phyloP scores from a whole-genome alignment of 2,888 invertebrate genomes.

The Spialia ferax region DNA sequence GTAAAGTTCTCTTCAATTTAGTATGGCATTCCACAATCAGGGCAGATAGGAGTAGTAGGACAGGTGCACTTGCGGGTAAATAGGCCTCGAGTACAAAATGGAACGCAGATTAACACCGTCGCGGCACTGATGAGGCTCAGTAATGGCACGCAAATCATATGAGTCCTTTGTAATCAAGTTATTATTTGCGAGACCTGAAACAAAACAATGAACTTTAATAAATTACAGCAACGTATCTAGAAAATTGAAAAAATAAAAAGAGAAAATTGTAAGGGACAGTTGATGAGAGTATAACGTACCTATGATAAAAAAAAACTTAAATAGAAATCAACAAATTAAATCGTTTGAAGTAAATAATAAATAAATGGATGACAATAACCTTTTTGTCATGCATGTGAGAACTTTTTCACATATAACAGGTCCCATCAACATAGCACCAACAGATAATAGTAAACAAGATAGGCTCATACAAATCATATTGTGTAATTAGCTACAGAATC shows the following conservation, averaged over 20 bases:
- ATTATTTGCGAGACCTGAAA: slow-evolving; percentile 43
- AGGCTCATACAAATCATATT: slow-evolving; percentile 30
- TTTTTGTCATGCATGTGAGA: slow-evolving; percentile 7
- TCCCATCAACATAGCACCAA: slow-evolving; percentile 25
- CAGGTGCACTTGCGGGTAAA: slow-evolving; percentile 52
- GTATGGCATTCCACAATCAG: slow-evolving; percentile 57
- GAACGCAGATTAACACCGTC: slow-evolving; percentile 47
- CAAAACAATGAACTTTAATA: neutral
- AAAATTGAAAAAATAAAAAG: neutral
- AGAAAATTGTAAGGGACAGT: too few species aligned
- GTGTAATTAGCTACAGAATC: neutral
- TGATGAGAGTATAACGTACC: too few species aligned
- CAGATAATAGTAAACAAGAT: slow-evolving; percentile 19
- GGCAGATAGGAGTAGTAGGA: slow-evolving; percentile 52
- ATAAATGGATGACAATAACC: slow-evolving; percentile 13
- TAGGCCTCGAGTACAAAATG: slow-evolving; percentile 44
- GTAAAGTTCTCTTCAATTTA: slow-evolving; percentile 31
- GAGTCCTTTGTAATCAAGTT: slow-evolving; percentile 36
- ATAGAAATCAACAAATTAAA: too few species aligned
- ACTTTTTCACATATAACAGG: slow-evolving; percentile 27
- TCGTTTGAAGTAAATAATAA: neutral
- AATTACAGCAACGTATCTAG: neutral
- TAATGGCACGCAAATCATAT: slow-evolving; percentile 54
- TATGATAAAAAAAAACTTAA: too few species aligned
- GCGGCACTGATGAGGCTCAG: slow-evolving; percentile 49